phyloP scores from a whole-genome alignment of 2,888 invertebrate genomes.

The Chaetoderma sp. region DNA sequence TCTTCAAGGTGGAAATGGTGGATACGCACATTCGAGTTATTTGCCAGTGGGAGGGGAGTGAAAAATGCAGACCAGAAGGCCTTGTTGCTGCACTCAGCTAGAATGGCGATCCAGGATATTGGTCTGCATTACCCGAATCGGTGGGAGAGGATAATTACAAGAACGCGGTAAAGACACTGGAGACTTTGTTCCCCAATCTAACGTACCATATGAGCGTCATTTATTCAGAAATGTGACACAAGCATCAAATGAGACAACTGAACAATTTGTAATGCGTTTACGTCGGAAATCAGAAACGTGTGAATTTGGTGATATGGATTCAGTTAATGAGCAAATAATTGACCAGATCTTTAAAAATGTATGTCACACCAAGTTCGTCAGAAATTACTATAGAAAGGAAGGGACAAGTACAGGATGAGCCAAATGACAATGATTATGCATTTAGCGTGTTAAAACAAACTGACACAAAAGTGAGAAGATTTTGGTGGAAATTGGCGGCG shows the following conservation, averaged over 20 bases:
- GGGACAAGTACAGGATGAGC: no score
- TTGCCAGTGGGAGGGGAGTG: no score
- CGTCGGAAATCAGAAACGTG: slow-evolving; percentile 26
- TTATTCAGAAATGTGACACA: slow-evolving; percentile 24
- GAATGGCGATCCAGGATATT: slow-evolving; percentile 29
- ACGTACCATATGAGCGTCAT: slow-evolving; percentile 21
- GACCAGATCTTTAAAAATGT: slow-evolving; percentile 38
- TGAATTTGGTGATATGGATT: slow-evolving; percentile 29
- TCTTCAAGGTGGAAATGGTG: neutral
- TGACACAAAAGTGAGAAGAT: no score
- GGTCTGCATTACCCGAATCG: neutral
- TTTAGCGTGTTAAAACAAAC: no score
- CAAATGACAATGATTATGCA: no score
- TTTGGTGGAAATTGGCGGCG: slow-evolving; percentile 11
- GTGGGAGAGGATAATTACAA: neutral
- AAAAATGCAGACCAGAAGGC: slow-evolving; percentile 20
- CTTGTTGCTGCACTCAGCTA: slow-evolving; percentile 30
- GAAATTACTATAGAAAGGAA: slow-evolving; percentile 26
- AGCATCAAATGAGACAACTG: slow-evolving; percentile 18
- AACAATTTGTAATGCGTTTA: slow-evolving; percentile 28
- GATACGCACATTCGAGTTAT: slow-evolving; percentile 17
- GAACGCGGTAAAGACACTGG: neutral
- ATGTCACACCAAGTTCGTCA: slow-evolving; percentile 10
- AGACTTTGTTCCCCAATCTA: neutral
- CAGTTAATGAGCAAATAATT: slow-evolving; percentile 17